These are phyloP conservation scores for Dryocosmus kuriphilus DNA, from an alignment of 2,888 invertebrate genomes.

Conservation along the genomic window DNA sequence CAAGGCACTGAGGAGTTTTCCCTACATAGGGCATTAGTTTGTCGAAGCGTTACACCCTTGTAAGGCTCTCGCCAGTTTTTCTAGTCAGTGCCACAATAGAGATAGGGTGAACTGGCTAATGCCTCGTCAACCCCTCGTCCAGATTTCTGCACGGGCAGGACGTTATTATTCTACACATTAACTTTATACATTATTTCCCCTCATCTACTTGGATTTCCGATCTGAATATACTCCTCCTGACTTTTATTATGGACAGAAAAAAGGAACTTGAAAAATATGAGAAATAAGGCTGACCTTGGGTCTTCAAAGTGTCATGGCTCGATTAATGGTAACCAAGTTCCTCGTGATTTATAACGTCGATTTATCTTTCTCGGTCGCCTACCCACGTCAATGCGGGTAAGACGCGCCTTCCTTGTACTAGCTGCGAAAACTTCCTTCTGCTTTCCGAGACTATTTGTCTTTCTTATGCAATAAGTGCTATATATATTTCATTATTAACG, in stretches of 20 bases:
- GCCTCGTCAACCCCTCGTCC: no score
- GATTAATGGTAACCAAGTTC: slow-evolving; percentile 20
- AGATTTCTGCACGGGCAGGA: no score
- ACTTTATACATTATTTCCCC: neutral
- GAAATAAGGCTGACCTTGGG: slow-evolving; percentile 11
- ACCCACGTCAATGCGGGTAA: slow-evolving; percentile 33
- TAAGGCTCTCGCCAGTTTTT: no score
- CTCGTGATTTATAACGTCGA: slow-evolving; percentile 17
- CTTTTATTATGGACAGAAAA: neutral
- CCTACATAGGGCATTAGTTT: no score
- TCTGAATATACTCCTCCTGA: neutral
- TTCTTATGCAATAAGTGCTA: slow-evolving; percentile 24
- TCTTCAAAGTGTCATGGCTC: neutral
- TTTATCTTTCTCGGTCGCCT: slow-evolving; percentile 29
- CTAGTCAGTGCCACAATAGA: no score
- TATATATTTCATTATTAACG: slow-evolving; percentile 32
- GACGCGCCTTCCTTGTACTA: slow-evolving; percentile 9
- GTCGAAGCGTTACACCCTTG: no score
- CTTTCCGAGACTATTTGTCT: slow-evolving; percentile 31
- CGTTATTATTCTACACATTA: neutral
- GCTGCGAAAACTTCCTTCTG: slow-evolving; percentile 28
- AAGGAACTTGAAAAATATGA: neutral
- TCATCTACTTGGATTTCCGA: neutral
- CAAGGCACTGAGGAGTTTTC: no score
- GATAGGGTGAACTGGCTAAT: no score